Percentiles rank a stretch among this genome's conserved stretches.
Evolutionary conservation across 2,888 invertebrate species (phyloP).

Genomic region (Chrysotoxum bicinctum): DNA sequence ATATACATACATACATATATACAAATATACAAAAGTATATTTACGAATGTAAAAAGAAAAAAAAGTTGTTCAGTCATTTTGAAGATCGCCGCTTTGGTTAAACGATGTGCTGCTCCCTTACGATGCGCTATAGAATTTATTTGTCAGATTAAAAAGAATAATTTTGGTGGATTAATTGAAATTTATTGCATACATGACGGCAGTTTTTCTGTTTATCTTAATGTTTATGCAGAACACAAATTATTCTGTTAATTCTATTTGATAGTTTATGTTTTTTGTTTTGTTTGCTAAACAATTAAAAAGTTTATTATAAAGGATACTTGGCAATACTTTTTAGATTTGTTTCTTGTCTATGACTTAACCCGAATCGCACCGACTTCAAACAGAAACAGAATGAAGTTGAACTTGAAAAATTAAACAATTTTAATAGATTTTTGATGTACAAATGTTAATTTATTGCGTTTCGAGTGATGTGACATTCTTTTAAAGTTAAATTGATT

Average conservation of each 20-base stretch:
- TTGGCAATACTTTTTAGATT: too few species aligned
- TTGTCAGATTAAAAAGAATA: conserved; percentile 17
- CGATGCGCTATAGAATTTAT: conserved; percentile 43
- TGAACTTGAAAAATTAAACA: too few species aligned
- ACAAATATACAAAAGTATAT: too few species aligned
- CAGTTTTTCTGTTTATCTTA: conserved; percentile 24
- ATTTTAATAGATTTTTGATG: too few species aligned
- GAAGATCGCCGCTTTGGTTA: conserved; percentile 9
- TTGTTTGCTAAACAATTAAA: background rate
- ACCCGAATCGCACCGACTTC: too few species aligned
- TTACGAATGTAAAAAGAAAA: background rate
- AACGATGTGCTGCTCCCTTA: conserved; percentile 2
- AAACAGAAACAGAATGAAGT: too few species aligned
- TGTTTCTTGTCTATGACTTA: too few species aligned
- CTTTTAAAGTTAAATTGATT: too few species aligned
- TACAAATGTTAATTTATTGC: too few species aligned
- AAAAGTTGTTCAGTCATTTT: conserved; percentile 63
- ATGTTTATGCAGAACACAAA: conserved; percentile 5
- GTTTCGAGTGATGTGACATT: too few species aligned
- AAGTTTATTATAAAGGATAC: background rate
- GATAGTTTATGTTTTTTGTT: background rate
- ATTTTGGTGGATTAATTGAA: conserved; percentile 57
- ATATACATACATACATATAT: too few species aligned
- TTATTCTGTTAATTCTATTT: conserved; percentile 1
- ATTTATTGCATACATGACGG: conserved; percentile 52